Evolutionary conservation across 1,140 invertebrate species (phyloP), one percentile per base, ranked within the genome.

Genomic region (Lepeophtheirus salmonis): DNA sequence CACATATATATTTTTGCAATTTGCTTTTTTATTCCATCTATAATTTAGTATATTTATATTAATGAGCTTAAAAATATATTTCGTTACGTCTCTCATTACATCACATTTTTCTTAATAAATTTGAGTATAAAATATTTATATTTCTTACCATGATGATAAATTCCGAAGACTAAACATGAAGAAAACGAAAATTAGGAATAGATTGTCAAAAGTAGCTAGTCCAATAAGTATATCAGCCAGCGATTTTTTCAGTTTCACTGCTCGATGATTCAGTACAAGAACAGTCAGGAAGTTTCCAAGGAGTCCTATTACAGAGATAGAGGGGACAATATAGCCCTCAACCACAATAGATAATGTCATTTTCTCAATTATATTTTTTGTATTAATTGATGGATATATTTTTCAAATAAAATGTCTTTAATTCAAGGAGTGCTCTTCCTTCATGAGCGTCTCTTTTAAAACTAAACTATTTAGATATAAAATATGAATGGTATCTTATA

Each of bases 231-330:
- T 57, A 17, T 57, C 23, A 2, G 25, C 55, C 23, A 57, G 26
- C 13, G 55, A 57, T 21, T 24, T 24, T 25, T 57, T 57, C 26
- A 57, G 21, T 41, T 57, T 57, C 23, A 57, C 55, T 57, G 21
- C 55, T 48, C 55, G 23, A 41, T 57, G 55, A 24, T 57, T 57
- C 17, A 57, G 55, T 1, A 57, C 55, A 4, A 57, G 22, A 13
- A 57, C 25, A 41, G 55, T 57, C 2, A 57, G 16, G 3, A 23
- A 24, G 26, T 57, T 57, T 16, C 23, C 55, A 3, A 57, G 25
- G 6, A 57, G 23, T 2, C 55, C 55, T 2, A 57, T 18, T 3
- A 57, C 3, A 6, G 55, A 57, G 6, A 57, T 41, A 24, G 17
- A 10, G 3, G 55, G 55, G 12, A 57, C 55, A 3, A 57, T 30